phyloP scores from a whole-genome alignment of 2,113 vertebrate genomes.

The Oxyruncus cristatus region DNA sequence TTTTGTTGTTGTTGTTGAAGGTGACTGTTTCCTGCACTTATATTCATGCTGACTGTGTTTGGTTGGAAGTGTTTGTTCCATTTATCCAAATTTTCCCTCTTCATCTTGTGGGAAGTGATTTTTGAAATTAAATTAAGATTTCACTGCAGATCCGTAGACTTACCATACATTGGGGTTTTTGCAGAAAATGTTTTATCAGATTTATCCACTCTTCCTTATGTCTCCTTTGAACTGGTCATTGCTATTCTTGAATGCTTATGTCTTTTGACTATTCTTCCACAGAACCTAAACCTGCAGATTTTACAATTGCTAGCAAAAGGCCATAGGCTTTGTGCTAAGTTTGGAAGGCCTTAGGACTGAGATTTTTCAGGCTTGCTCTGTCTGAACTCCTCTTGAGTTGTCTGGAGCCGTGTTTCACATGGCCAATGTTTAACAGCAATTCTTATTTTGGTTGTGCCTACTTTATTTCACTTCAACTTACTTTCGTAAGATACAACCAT shows the following conservation, averaged over 20 bases:
- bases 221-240: not conserved
- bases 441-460: not conserved
- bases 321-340: accelerated
- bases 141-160: not conserved
- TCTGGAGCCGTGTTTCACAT: not conserved
- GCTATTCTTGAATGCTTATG: not conserved
- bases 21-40: not conserved
- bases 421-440: not conserved
- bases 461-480: not conserved
- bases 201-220: not conserved
- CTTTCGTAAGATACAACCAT: not conserved
- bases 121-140: not conserved
- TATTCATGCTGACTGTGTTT: not conserved
- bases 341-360: not conserved
- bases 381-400: not conserved
- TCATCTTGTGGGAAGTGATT: not conserved
- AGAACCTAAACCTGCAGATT: not conserved
- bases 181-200: not conserved
- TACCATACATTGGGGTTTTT: not conserved
- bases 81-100: not conserved
- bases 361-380: not conserved
- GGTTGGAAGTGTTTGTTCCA: not conserved
- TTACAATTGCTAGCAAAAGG: not conserved
- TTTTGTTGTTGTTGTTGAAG: not conserved
- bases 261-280: not conserved